These are phyloP conservation scores for Blomia tropicalis DNA, from an alignment of 2,888 invertebrate genomes.

Conservation along the genomic window DNA sequence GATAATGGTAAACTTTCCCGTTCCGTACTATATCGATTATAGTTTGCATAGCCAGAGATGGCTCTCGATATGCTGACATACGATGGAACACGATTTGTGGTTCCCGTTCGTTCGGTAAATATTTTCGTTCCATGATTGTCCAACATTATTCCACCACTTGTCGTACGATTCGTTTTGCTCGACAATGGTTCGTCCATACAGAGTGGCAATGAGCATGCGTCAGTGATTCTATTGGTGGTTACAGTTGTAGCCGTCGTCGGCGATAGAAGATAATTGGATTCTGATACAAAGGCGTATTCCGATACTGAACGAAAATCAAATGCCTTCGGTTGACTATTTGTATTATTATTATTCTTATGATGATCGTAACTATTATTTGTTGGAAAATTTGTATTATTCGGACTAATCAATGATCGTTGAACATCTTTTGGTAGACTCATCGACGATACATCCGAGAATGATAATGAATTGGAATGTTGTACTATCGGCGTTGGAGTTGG, in stretches of 20 bases:
- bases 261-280: no score
- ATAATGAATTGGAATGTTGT: slow-evolving; percentile 5
- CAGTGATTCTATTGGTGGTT: no score
- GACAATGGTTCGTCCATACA: no score
- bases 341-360: no score
- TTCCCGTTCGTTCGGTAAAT: neutral
- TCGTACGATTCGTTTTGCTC: no score
- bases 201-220: neutral
- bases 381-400: no score
- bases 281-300: neutral
- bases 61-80: slow-evolving; percentile 75
- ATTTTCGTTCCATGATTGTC: no score
- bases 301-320: slow-evolving; percentile 5
- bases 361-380: no score
- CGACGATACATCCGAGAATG: slow-evolving; percentile 4
- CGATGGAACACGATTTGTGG: slow-evolving; percentile 47
- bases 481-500: no score
- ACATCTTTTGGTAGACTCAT: neutral
- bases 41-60: slow-evolving; percentile 70
- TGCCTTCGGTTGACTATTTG: neutral
- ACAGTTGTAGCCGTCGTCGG: no score
- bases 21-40: slow-evolving; percentile 42
- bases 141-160: no score
- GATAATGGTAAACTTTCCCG: neutral
- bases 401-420: no score